Conservation (phyloP, 2,888 invertebrate species). For the Panzeria rudis region DNA sequence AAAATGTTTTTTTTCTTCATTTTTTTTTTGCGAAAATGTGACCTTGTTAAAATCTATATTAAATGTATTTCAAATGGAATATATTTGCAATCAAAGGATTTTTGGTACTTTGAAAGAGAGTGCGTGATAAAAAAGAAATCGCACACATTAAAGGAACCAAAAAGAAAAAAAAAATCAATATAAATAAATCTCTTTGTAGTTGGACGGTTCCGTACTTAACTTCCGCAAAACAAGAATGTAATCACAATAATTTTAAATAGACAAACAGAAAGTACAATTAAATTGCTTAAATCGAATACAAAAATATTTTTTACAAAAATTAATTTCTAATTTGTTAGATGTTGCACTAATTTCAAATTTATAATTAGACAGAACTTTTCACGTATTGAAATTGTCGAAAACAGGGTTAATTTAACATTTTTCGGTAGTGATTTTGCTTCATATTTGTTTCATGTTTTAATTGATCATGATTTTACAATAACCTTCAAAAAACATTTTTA, state of each 20-base stretch:
- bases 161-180: constrained; percentile 51
- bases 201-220: constrained; percentile 16
- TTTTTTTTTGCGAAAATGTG: constrained; percentile 24
- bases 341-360: too few species aligned
- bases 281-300: not conserved
- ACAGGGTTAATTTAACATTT: too few species aligned
- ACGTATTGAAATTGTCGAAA: too few species aligned
- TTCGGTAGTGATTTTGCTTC: too few species aligned
- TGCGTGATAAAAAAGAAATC: constrained; percentile 34
- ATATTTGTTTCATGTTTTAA: too few species aligned
- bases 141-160: not conserved
- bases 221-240: constrained; percentile 7
- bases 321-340: too few species aligned
- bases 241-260: constrained; percentile 1
- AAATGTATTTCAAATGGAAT: not conserved
- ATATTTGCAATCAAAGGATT: constrained; percentile 34
- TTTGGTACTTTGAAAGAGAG: constrained; percentile 7
- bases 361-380: too few species aligned
- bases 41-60: constrained; percentile 39
- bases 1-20: constrained; percentile 4
- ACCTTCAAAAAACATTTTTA: too few species aligned
- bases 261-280: not conserved
- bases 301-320: not conserved
- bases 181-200: constrained; percentile 36
- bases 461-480: too few species aligned